These are phyloP conservation scores for Drosophila emarginata DNA, from an alignment of 2,888 invertebrate species.

Conservation along the genomic window DNA sequence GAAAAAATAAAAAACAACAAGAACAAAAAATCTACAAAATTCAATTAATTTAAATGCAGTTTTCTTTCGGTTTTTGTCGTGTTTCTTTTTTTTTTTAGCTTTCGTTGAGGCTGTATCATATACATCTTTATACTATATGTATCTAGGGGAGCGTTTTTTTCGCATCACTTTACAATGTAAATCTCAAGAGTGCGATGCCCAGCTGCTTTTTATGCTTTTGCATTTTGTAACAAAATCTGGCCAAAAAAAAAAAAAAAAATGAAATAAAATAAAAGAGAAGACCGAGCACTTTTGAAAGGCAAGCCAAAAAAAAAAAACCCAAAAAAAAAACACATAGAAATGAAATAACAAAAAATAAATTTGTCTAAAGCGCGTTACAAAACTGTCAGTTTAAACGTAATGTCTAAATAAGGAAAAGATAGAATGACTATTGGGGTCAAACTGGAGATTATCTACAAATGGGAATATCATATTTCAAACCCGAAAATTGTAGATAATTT, in stretches of 20 bases:
- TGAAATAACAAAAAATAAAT: constrained; percentile 4
- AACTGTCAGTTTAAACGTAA: constrained; percentile 12
- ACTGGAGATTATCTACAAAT: not conserved
- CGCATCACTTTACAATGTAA: constrained; percentile 77
- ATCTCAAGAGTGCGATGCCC: constrained; percentile 74
- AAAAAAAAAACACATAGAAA: not conserved
- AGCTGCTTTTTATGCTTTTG: constrained; percentile 51
- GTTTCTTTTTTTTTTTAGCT: constrained; percentile 15
- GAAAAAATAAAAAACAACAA: constrained; percentile 12
- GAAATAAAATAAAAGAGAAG: constrained; percentile 1
- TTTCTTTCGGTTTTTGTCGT: constrained; percentile 41
- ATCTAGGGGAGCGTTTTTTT: constrained; percentile 12
- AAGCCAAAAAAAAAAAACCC: constrained; percentile 1
- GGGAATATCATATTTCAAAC: not conserved
- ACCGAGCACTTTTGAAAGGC: constrained; percentile 20
- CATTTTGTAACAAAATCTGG: constrained; percentile 54
- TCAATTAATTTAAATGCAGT: constrained; percentile 77
- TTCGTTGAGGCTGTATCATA: constrained; percentile 33
- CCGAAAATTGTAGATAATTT: not conserved
- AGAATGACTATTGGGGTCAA: not conserved
- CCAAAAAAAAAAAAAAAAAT: constrained; percentile 15
- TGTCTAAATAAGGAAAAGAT: not conserved
- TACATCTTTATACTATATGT: constrained; percentile 6
- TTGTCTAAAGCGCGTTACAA: constrained; percentile 14
- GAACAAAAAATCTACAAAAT: constrained; percentile 60